Evolutionary conservation across 1,140 invertebrate genomes (phyloP).

Genomic region (Procambarus clarkii): DNA sequence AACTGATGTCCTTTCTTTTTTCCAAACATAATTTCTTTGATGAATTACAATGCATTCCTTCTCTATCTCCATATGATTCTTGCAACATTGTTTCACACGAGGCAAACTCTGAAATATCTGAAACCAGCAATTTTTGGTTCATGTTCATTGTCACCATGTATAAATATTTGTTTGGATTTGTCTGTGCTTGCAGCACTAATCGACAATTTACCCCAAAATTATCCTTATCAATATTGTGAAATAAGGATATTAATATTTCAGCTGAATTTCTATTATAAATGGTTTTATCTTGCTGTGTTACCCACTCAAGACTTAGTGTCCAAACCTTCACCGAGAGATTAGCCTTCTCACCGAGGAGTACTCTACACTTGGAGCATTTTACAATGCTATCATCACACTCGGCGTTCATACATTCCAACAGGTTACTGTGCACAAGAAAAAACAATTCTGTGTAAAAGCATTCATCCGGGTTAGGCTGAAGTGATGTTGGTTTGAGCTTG

Average conservation of each 20-base stretch:
- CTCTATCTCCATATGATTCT: background rate
- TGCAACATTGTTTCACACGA: background rate
- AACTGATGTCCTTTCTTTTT: background rate
- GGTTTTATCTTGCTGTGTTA: background rate
- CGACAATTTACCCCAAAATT: slow-evolving; percentile 60
- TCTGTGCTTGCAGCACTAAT: slow-evolving; percentile 29
- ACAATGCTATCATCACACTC: background rate
- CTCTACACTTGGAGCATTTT: slow-evolving; percentile 17
- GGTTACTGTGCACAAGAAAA: slow-evolving; percentile 26
- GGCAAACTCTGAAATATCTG: background rate
- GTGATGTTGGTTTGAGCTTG: slow-evolving; percentile 49
- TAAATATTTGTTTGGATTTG: slow-evolving; percentile 25
- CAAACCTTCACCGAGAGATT: slow-evolving; percentile 36
- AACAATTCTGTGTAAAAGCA: slow-evolving; percentile 57
- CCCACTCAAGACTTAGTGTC: slow-evolving; percentile 41
- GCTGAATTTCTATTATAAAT: slow-evolving; percentile 18
- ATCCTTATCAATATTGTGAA: slow-evolving; percentile 56
- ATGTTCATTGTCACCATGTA: slow-evolving; percentile 60
- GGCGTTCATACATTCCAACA: slow-evolving; percentile 19
- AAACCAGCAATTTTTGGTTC: slow-evolving; percentile 49
- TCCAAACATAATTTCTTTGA: background rate
- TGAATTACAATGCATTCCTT: background rate
- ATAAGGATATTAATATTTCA: slow-evolving; percentile 31
- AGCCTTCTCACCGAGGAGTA: slow-evolving; percentile 25
- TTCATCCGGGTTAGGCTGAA: slow-evolving; percentile 45